These are phyloP conservation scores for Upupa epops DNA, from an alignment of 2,113 vertebrate genomes.

Conservation along the genomic window DNA sequence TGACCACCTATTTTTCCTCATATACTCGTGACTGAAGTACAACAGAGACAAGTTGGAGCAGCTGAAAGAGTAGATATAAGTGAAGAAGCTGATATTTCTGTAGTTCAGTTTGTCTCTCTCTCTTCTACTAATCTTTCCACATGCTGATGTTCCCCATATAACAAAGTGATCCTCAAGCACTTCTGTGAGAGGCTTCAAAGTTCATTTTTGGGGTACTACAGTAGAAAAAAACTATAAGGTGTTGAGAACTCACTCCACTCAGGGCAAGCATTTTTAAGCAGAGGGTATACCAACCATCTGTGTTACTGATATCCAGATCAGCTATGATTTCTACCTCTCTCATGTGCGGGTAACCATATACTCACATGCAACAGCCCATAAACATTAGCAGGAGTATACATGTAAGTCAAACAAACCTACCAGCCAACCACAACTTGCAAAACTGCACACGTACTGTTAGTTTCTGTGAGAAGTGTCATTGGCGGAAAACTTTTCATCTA, in stretches of 20 bases:
- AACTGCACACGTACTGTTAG: background rate
- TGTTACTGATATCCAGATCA: background rate
- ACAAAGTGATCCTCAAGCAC: background rate
- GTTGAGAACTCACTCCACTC: background rate
- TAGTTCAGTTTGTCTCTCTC: background rate
- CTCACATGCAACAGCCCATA: background rate
- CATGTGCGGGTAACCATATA: background rate
- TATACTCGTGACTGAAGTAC: background rate
- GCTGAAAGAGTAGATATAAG: background rate
- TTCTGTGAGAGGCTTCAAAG: background rate
- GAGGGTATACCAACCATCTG: background rate
- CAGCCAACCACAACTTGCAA: background rate
- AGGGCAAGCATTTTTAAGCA: background rate
- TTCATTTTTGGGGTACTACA: background rate
- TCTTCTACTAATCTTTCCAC: background rate
- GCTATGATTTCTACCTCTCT: background rate
- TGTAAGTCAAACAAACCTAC: background rate
- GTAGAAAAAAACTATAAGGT: background rate
- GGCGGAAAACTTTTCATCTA: background rate
- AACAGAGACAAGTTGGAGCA: background rate
- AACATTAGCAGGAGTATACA: background rate
- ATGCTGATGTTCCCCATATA: fast-evolving
- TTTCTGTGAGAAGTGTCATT: background rate
- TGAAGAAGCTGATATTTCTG: background rate
- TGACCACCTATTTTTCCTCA: background rate